These are phyloP conservation scores for Hestina assimilis DNA, from an alignment of 1,140 invertebrate species.

Conservation along the genomic window DNA sequence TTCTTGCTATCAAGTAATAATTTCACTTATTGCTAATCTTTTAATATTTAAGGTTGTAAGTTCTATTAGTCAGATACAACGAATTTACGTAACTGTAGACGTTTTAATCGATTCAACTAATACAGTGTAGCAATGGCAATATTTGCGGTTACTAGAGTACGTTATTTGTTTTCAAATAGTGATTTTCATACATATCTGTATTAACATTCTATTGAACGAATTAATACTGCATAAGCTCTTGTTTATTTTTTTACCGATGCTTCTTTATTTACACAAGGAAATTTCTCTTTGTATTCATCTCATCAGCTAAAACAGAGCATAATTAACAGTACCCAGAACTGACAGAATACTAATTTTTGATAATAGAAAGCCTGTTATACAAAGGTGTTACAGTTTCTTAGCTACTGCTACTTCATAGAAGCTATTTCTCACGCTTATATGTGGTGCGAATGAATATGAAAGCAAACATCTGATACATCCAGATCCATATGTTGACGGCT, in stretches of 20 bases:
- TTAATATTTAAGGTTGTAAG: too few relatives aligned
- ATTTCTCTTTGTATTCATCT: slow-evolving; percentile 37
- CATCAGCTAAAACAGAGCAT: slow-evolving; percentile 44
- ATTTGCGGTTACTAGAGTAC: neutral
- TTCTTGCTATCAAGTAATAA: too few relatives aligned
- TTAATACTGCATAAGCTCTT: slow-evolving; percentile 4
- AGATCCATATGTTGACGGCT: slow-evolving; percentile 77
- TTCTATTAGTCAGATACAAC: too few relatives aligned
- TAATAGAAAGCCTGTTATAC: slow-evolving; percentile 57
- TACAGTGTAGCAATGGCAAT: neutral
- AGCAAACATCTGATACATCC: slow-evolving; percentile 74
- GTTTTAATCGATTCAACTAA: neutral
- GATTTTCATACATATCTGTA: slow-evolving; percentile 10
- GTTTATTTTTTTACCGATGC: slow-evolving; percentile 12
- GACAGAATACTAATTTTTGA: slow-evolving; percentile 60
- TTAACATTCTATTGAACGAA: neutral
- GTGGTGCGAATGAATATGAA: slow-evolving; percentile 72
- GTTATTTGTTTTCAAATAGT: slow-evolving; percentile 8
- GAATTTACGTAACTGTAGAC: too few relatives aligned
- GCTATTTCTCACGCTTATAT: slow-evolving; percentile 69
- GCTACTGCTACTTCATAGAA: slow-evolving; percentile 63
- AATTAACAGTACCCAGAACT: slow-evolving; percentile 63
- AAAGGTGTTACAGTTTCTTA: slow-evolving; percentile 65
- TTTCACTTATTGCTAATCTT: too few relatives aligned
- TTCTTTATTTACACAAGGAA: slow-evolving; percentile 17